A percentile compares a stretch with the other conserved stretches of the same genome.
phyloP scores from a whole-genome alignment of 1,140 invertebrate genomes.

The Drosophila dunni region DNA sequence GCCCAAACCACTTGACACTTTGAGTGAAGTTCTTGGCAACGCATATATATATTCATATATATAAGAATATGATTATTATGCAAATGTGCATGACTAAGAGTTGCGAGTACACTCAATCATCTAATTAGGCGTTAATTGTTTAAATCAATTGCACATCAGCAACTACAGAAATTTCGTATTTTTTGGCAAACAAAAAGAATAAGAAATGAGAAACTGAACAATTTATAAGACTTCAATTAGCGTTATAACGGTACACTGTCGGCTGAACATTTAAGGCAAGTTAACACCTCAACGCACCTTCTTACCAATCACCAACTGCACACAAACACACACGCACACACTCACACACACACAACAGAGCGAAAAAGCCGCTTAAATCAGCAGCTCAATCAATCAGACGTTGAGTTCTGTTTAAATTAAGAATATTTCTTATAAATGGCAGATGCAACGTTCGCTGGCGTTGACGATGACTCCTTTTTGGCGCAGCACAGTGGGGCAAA shows the following conservation, averaged over 20 bases:
- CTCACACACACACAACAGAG: background rate
- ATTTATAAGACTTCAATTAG: conserved; percentile 76
- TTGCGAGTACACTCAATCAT: conserved; percentile 9
- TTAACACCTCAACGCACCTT: conserved; percentile 68
- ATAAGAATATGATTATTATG: conserved; percentile 23
- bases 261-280: conserved; percentile 54
- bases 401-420: conserved; percentile 73
- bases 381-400: conserved; percentile 77
- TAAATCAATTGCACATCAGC: conserved; percentile 63
- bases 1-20: conserved; percentile 69
- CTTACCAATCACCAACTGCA: conserved; percentile 17
- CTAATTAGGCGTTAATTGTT: conserved; percentile 74
- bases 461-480: conserved; percentile 29
- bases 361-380: conserved; percentile 74
- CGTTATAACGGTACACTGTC: conserved; percentile 60
- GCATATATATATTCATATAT: conserved; percentile 3
- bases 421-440: conserved; percentile 53
- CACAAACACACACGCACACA: conserved; percentile 2
- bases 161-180: conserved; percentile 38
- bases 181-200: conserved; percentile 36
- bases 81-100: conserved; percentile 25
- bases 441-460: conserved; percentile 45
- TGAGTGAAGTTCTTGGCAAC: conserved; percentile 39
- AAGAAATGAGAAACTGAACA: conserved; percentile 7
- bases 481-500: conserved; percentile 33